Evolutionary conservation across 2,113 vertebrate genomes (phyloP), one percentile per base, ranked within the genome.

Genomic region (Menidia beryllina): DNA sequence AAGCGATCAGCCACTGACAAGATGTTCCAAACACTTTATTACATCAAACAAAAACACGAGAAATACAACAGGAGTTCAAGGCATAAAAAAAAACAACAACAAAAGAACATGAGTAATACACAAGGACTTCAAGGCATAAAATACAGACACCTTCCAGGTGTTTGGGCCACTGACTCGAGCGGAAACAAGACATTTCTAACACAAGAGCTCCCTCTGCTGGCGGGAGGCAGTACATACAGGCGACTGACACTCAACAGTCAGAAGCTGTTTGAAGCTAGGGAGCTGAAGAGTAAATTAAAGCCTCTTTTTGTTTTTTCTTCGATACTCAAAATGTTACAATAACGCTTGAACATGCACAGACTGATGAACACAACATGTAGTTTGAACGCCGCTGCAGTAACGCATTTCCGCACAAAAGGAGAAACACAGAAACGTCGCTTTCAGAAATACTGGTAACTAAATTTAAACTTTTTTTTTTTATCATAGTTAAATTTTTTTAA

Each of bases 1-100:
- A 43, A 53, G 2, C 13, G 30, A 17, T 7, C 15, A 79, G 43
- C 51, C 36, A 1, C 7, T 15, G 20, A 48, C 50, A 13, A 71
- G 47, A 65, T 86, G 73, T 73, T 84, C n/a, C 61, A 87, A 89
- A 86, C 82, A 88, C 54, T 88, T 87, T 91, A 91, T 86, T 88
- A 90, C 89, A 89, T 82, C 69, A 75, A 87, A 85, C 79, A 83
- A 84, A 72, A 74, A 65, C 81, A 87, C 73, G 66, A 68, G 63
- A 54, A 77, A 87, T 79, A 90, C 88, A 85, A 72, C 57, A 72
- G 82, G 62, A 41, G 39, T 79, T 78, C 19, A 52, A 78, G 62
- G 79, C 56, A 25, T 62, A 23, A 58, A 58, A 36, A 59, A 52
- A 66, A 1, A 34, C 7, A 34, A 30, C 4, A 30, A 30, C 4